These are phyloP conservation scores for Calypte anna DNA, from an alignment of 2,113 vertebrate genomes.

Conservation along the genomic window DNA sequence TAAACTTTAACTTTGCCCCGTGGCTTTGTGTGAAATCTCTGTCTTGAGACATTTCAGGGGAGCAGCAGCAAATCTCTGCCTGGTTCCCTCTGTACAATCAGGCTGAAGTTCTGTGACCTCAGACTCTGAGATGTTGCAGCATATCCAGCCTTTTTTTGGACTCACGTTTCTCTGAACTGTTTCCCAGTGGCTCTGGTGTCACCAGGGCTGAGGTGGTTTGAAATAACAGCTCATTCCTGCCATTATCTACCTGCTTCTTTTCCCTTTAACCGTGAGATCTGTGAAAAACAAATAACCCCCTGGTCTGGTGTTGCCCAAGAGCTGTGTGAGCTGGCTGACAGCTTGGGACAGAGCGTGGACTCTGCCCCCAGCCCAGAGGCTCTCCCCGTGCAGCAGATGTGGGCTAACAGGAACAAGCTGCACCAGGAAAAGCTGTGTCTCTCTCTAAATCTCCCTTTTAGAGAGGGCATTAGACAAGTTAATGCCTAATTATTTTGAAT, in stretches of 20 bases:
- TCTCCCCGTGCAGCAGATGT: accelerated
- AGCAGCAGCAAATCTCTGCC: not conserved
- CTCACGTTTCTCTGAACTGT: not conserved
- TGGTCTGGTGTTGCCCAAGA: not conserved
- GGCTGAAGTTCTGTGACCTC: not conserved
- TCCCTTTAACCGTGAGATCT: not conserved
- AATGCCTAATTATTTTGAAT: not conserved
- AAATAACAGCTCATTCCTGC: not conserved
- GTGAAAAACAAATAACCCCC: not conserved
- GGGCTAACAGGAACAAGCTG: not conserved
- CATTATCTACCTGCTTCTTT: not conserved
- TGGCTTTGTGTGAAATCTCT: not conserved
- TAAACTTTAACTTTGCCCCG: conserved; percentile 44
- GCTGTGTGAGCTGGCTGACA: not conserved
- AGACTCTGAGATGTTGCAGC: not conserved
- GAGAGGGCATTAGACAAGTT: not conserved
- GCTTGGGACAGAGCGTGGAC: not conserved
- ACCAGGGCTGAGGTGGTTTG: accelerated
- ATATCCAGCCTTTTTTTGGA: not conserved
- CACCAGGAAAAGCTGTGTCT: not conserved
- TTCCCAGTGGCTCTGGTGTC: not conserved
- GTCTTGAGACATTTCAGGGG: not conserved
- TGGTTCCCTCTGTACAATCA: not conserved
- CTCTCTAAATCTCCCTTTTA: too few species aligned
- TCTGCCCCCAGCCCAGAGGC: not conserved